Base-by-base conservation (phyloP, 2,113 vertebrate genomes). In the Meleagris gallopavo region DNA sequence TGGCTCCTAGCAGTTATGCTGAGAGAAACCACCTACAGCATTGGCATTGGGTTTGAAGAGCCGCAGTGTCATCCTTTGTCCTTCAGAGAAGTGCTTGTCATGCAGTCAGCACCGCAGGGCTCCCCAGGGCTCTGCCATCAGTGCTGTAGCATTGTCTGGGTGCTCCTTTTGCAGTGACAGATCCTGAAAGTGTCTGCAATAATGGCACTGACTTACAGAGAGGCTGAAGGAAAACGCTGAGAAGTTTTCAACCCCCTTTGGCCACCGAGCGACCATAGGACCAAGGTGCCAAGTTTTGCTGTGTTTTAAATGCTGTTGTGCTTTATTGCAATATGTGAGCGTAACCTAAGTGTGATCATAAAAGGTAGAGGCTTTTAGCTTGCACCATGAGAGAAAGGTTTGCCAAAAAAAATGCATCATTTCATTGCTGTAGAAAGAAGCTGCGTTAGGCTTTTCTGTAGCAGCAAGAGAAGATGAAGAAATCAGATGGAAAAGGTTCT, bases 231-330 rank as follows among this genome's bases (percentile, higher is more conserved):
- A 67, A 45, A 78, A n/a, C 14, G 40, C 19, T 54, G 22, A 61
- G 71, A 64, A 9, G 72, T 76, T 90, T 69, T 74, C 36, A 45
- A 62, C 82, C 4, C 20, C 1, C 10, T 34, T 65, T 74, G 0
- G 0, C 41, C 52, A 34, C 38, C 13, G 67, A 16, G 9, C 24
- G 73, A 34, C 32, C 6, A 1, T 11, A 45, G 40, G 54, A 54
- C 11, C 34, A n/a, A 60, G 60, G 48, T 50, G 27, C 36, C 69
- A 48, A 34, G 9, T 57, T 78, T 54, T 27, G 27, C 34, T 20
- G 0, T 54, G 18, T 43, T 43, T 70, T n/a, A 40, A 76, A 48
- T 18, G 6, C 12, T 24, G 8, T 40, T 0, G 1, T 81, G 1
- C 78, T 89, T 86, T 10, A 16, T 27, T 75, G 46, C 29, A 30